Evolutionary conservation across 2,888 invertebrate species (phyloP).

Genomic region (Arenicola marina): DNA sequence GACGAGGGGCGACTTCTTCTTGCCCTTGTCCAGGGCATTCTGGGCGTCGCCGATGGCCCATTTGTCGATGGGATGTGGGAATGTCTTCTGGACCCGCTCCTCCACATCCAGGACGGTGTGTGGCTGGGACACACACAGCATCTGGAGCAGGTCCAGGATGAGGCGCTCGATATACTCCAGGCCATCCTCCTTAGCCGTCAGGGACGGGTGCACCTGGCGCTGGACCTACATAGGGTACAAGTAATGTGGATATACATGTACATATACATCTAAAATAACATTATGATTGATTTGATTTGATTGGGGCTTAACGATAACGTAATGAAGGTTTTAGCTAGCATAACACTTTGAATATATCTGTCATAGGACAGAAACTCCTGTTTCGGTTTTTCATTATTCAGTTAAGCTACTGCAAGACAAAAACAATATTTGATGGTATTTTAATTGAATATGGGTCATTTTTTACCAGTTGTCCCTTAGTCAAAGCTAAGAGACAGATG

Average conservation of each 20-base stretch:
- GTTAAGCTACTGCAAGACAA: too few relatives aligned
- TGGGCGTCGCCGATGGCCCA: constrained; percentile 92
- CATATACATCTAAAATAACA: not conserved
- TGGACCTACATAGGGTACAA: constrained; percentile 71
- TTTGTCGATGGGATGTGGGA: constrained; percentile 92
- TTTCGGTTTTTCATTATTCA: not conserved
- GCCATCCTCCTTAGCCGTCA: constrained; percentile 78
- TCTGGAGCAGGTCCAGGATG: constrained; percentile 81
- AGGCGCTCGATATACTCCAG: constrained; percentile 89
- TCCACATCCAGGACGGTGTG: constrained; percentile 75
- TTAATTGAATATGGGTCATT: too few relatives aligned
- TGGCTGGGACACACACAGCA: constrained; percentile 74
- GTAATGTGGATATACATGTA: not conserved
- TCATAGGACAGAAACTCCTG: not conserved
- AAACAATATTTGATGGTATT: too few relatives aligned
- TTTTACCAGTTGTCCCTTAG: too few relatives aligned
- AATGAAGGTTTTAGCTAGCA: not conserved
- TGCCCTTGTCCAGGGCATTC: constrained; percentile 78
- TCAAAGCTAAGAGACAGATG: too few relatives aligned
- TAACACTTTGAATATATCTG: not conserved
- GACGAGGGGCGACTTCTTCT: constrained; percentile 73
- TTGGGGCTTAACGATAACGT: too few relatives aligned
- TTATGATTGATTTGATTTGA: too few relatives aligned
- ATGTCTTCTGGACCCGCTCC: constrained; percentile 85
- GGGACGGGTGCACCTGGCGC: constrained; percentile 66